Conservation (phyloP, 2,113 vertebrate species). For the Peromyscus californicus region DNA sequence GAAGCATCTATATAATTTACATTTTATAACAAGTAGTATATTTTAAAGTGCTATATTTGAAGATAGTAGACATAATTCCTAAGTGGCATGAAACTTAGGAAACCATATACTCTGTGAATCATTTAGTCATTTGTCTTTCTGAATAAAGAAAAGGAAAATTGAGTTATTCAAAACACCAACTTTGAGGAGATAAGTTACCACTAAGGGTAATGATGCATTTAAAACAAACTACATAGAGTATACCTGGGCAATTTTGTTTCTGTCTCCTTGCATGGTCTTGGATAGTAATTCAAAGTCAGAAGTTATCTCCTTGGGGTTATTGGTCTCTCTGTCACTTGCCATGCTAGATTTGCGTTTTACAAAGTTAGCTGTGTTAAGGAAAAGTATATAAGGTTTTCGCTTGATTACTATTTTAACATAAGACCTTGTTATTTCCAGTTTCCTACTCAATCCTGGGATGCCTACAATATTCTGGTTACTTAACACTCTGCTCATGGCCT, state of each 20-base stretch:
- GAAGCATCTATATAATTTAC: not conserved
- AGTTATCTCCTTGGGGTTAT: rapidly evolving
- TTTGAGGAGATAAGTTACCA: conserved; percentile 42
- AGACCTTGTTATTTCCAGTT: not conserved
- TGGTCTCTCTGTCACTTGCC: rapidly evolving
- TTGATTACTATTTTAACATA: not conserved
- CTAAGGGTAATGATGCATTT: not conserved
- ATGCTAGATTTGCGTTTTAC: rapidly evolving
- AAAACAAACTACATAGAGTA: not conserved
- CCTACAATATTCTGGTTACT: not conserved
- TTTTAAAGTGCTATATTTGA: not conserved
- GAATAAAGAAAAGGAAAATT: not conserved
- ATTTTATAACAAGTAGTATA: conserved; percentile 25
- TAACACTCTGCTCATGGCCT: not conserved
- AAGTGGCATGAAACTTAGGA: not conserved
- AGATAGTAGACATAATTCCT: not conserved
- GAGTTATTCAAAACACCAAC: conserved; percentile 6
- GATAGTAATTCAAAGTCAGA: not conserved
- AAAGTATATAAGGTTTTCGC: conserved; percentile 11
- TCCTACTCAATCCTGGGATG: not conserved
- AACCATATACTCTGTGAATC: not conserved
- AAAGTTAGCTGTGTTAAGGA: not conserved
- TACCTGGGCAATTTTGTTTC: conserved; percentile 70
- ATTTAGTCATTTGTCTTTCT: not conserved
- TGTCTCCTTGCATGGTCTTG: not conserved